Conservation (phyloP, 2,797 vertebrate genomes). For the Sarcoramphus papa region DNA sequence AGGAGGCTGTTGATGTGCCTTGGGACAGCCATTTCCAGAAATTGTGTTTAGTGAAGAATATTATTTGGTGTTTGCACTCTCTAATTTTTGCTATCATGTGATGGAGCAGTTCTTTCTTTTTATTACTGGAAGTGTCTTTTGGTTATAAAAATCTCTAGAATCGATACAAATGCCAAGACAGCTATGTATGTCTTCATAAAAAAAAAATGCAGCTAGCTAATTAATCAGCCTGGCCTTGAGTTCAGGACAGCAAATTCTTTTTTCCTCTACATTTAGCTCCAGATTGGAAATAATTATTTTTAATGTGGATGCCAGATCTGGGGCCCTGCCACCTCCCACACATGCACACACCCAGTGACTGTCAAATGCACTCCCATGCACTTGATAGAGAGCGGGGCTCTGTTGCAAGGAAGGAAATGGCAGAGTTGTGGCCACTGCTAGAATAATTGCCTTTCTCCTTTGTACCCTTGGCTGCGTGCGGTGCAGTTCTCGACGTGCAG, state of each 20-base stretch:
- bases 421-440: not conserved
- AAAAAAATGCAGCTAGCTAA: not conserved
- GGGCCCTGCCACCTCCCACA: not conserved
- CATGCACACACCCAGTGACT: not conserved
- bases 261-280: not conserved
- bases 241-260: not conserved
- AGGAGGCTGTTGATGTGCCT: not conserved
- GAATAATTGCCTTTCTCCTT: not conserved
- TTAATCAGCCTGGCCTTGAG: not conserved
- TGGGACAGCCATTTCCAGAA: constrained; percentile 23
- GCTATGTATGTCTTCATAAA: not conserved
- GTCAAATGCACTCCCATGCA: not conserved
- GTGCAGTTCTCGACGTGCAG: not conserved
- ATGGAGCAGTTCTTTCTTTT: not conserved
- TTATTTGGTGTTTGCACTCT: not conserved
- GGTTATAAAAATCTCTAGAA: not conserved
- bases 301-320: not conserved
- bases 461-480: not conserved
- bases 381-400: not conserved
- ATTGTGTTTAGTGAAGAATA: not conserved
- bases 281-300: not conserved
- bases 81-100: not conserved
- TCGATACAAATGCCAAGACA: not conserved
- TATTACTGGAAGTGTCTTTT: not conserved
- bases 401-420: not conserved